Percentiles rank a stretch among this genome's conserved stretches.
These are phyloP conservation scores for Laticauda laticaudata DNA, from an alignment of 2,113 vertebrate species.

Conservation along the genomic window DNA sequence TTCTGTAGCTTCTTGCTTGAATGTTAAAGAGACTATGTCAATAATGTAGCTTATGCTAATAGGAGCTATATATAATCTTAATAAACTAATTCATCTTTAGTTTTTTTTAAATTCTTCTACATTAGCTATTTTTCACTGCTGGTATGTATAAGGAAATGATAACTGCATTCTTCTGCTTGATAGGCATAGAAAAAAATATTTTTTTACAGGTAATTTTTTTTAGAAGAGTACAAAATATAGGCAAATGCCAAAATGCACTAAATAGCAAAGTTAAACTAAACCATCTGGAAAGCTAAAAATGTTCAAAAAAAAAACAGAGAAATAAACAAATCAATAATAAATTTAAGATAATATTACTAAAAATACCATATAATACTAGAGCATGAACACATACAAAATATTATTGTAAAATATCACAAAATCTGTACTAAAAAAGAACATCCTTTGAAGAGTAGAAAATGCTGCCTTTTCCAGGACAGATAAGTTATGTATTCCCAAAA, in stretches of 20 bases:
- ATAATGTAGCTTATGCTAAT: neutral
- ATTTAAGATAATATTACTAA: neutral
- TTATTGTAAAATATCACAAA: neutral
- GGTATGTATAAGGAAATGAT: neutral
- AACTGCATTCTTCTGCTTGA: neutral
- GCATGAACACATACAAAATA: neutral
- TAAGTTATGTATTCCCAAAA: neutral
- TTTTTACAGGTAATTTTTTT: neutral
- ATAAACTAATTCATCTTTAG: neutral
- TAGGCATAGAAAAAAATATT: neutral
- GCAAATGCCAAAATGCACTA: neutral
- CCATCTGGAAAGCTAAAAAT: neutral
- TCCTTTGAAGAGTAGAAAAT: neutral
- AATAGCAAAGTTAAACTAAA: neutral
- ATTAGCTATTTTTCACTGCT: neutral
- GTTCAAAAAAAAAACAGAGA: neutral
- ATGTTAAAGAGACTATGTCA: neutral
- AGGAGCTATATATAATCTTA: neutral
- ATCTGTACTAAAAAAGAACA: neutral
- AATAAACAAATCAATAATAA: neutral
- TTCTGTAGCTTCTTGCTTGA: neutral
- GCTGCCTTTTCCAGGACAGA: neutral
- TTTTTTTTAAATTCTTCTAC: neutral
- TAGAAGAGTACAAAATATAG: neutral
- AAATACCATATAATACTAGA: neutral